Evolutionary conservation across 2,113 vertebrate genomes (phyloP).

Genomic region (Nerophis lumbriciformis): DNA sequence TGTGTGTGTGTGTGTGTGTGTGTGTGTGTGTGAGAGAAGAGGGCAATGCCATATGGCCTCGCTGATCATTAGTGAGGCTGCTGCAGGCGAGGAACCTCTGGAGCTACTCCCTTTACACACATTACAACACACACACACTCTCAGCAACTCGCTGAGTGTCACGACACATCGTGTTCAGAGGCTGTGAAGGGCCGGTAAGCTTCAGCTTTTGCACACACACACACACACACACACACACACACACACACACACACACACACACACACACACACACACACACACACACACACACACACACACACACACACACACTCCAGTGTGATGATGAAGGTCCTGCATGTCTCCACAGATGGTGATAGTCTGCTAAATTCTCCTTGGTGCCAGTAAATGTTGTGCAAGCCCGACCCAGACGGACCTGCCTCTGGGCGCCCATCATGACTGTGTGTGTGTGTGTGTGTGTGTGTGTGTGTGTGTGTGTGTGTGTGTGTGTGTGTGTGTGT

Average conservation of each 20-base stretch:
- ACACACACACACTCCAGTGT: constrained; percentile 16
- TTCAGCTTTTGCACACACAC: constrained; percentile 30
- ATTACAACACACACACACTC: constrained; percentile 39
- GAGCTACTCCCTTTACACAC: constrained; percentile 47
- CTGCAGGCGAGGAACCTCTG: constrained; percentile 59
- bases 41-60: constrained; percentile 62
- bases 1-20: constrained; percentile 17
- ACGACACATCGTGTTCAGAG: constrained; percentile 49
- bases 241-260: constrained; percentile 11
- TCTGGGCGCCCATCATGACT: constrained; percentile 33
- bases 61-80: constrained; percentile 67
- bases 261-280: constrained; percentile 6
- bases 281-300: constrained; percentile 25
- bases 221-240: constrained; percentile 27
- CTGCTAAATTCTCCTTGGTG: constrained; percentile 65
- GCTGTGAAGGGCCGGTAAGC: constrained; percentile 50
- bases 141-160: constrained; percentile 42
- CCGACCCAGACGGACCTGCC: constrained; percentile 39
- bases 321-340: constrained; percentile 61
- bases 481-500: background rate
- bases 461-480: constrained; percentile 2
- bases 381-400: constrained; percentile 50
- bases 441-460: constrained; percentile 26
- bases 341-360: constrained; percentile 74
- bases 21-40: constrained; percentile 21